Conservation (phyloP, 2,888 invertebrate genomes). For the Torymus aiolomorphi region DNA sequence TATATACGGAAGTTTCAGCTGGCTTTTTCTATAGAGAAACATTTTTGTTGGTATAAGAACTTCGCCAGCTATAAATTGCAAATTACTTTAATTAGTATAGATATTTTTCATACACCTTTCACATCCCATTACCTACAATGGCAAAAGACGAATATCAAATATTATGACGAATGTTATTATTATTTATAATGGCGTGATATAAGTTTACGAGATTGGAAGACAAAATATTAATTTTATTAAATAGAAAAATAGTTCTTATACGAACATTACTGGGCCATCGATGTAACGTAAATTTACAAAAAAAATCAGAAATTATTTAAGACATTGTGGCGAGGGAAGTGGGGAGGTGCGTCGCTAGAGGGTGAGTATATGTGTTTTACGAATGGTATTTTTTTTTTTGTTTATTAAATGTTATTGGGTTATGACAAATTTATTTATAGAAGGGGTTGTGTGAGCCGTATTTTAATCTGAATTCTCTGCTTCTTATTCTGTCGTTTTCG, state of each 20-base stretch:
- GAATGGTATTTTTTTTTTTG: too few species aligned
- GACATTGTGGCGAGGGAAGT: too few species aligned
- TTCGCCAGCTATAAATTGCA: neutral
- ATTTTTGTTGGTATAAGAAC: neutral
- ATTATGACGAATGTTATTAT: constrained; percentile 42
- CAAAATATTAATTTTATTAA: constrained; percentile 10
- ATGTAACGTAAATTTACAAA: constrained; percentile 43
- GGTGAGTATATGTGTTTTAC: too few species aligned
- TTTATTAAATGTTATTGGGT: too few species aligned
- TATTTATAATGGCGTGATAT: constrained; percentile 38
- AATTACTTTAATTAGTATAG: neutral
- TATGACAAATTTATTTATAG: too few species aligned
- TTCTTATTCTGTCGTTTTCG: too few species aligned
- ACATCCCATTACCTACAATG: constrained; percentile 52
- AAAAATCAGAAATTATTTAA: constrained; percentile 19
- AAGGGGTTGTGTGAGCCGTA: too few species aligned
- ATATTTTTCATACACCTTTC: constrained; percentile 29
- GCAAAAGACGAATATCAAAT: constrained; percentile 38
- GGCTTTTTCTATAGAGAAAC: too few species aligned
- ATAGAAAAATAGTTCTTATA: constrained; percentile 48
- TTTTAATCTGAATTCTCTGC: too few species aligned
- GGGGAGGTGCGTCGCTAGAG: too few species aligned
- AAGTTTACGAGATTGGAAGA: constrained; percentile 45
- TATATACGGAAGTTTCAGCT: neutral
- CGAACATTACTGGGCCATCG: constrained; percentile 28